phyloP scores from a whole-genome alignment of 2,888 invertebrate species.

The Aromia moschata region DNA sequence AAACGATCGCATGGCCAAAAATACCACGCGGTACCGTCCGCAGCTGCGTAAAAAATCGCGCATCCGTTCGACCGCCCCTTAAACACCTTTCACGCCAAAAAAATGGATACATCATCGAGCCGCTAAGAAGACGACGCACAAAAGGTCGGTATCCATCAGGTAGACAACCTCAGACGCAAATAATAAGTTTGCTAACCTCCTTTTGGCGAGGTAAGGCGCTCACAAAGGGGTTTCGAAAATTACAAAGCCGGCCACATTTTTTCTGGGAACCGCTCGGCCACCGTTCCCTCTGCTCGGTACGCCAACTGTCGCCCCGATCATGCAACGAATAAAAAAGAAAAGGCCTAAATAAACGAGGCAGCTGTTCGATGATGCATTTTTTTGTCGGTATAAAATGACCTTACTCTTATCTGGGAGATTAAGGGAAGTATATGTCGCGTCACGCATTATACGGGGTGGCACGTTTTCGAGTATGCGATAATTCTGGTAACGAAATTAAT shows the following conservation, averaged over 20 bases:
- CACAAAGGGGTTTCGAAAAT: conserved; percentile 31
- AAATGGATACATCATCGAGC: conserved; percentile 9
- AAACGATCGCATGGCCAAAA: too few species aligned
- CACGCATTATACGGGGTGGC: background rate
- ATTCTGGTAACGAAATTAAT: too few species aligned
- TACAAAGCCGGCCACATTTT: conserved; percentile 26
- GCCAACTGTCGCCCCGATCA: conserved; percentile 38
- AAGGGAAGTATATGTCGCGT: conserved; percentile 6
- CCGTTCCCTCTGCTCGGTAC: conserved; percentile 24
- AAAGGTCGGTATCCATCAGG: conserved; percentile 25
- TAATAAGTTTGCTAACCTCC: conserved; percentile 30
- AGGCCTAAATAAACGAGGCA: conserved; percentile 32
- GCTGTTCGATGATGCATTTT: conserved; percentile 28
- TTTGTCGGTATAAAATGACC: conserved; percentile 19
- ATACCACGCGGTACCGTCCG: background rate
- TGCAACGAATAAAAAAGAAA: conserved; percentile 33
- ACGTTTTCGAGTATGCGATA: too few species aligned
- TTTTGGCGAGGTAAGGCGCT: conserved; percentile 17
- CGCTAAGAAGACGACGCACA: background rate
- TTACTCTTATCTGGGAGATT: conserved; percentile 10
- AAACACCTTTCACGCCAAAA: conserved; percentile 1
- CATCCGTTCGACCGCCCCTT: background rate
- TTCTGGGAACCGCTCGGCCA: conserved; percentile 28
- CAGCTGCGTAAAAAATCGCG: background rate
- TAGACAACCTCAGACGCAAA: conserved; percentile 22